phyloP scores from a whole-genome alignment of 2,797 vertebrate species.

The Ataeniobius toweri region DNA sequence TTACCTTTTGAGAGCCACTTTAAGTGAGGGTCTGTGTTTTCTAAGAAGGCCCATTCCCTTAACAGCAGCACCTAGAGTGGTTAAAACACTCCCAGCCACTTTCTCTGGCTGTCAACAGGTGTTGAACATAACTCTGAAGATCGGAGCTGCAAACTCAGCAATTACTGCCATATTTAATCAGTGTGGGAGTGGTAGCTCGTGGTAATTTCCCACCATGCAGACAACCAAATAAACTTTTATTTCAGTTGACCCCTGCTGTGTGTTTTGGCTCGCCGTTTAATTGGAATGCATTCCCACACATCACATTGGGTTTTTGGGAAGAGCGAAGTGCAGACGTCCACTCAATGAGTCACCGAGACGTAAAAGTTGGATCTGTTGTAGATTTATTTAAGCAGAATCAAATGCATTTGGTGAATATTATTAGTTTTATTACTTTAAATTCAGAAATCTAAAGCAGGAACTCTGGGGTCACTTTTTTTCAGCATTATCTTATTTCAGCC shows the following conservation, averaged over 20 bases:
- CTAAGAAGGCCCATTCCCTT: no score
- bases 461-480: background rate
- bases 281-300: conserved; percentile 21
- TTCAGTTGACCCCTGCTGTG: conserved; percentile 18
- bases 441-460: no score
- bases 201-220: conserved; percentile 30
- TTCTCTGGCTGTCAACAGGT: background rate
- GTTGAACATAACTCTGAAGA: background rate
- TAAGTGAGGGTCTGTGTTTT: no score
- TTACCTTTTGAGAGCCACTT: no score
- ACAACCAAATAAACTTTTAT: conserved; percentile 34
- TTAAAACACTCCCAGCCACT: background rate
- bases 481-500: conserved; percentile 6
- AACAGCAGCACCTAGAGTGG: background rate
- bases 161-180: background rate
- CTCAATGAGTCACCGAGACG: conserved; percentile 31
- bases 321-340: conserved; percentile 14
- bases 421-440: no score
- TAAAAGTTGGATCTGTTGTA: conserved; percentile 37
- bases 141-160: background rate
- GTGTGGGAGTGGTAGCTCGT: conserved; percentile 18
- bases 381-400: background rate
- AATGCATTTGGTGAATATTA: background rate
- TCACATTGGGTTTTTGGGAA: conserved; percentile 2
- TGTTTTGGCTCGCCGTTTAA: conserved; percentile 34